Conservation (phyloP, 53 echinoderm and acorn worm genomes). For the Holothuria leucospilota region DNA sequence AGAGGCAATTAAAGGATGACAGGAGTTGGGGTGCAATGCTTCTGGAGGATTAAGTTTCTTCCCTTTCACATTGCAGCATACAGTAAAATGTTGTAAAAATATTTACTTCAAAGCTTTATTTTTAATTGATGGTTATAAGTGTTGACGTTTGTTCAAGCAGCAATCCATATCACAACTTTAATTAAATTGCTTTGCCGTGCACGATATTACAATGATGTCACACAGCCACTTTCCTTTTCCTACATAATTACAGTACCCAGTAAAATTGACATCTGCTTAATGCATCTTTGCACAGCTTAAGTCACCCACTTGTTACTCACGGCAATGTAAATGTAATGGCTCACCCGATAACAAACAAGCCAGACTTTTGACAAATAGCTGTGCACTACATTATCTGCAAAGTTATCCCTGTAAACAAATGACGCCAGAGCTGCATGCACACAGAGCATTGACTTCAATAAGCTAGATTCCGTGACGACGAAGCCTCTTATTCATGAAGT, state of each 20-base stretch:
- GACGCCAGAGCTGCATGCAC: background rate
- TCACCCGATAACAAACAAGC: background rate
- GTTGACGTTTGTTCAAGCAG: too few relatives aligned
- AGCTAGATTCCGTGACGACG: background rate
- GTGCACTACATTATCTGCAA: constrained; percentile 3
- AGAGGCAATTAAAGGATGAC: too few relatives aligned
- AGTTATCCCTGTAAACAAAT: constrained; percentile 9
- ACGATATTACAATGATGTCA: too few relatives aligned
- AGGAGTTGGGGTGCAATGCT: too few relatives aligned
- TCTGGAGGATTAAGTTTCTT: too few relatives aligned
- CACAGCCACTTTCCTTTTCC: too few relatives aligned
- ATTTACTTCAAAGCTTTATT: too few relatives aligned
- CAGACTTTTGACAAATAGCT: background rate
- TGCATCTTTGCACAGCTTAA: background rate
- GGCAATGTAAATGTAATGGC: background rate
- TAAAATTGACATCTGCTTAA: background rate
- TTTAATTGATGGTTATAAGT: too few relatives aligned
- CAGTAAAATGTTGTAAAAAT: too few relatives aligned
- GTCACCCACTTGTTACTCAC: background rate
- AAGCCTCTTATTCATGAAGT: background rate
- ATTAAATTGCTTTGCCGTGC: too few relatives aligned
- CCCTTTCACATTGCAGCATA: too few relatives aligned
- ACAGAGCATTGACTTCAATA: background rate
- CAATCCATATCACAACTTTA: too few relatives aligned
- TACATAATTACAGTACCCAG: background rate